These are phyloP conservation scores for Tachysurus vachellii DNA, from an alignment of 2,113 vertebrate species.

Conservation along the genomic window DNA sequence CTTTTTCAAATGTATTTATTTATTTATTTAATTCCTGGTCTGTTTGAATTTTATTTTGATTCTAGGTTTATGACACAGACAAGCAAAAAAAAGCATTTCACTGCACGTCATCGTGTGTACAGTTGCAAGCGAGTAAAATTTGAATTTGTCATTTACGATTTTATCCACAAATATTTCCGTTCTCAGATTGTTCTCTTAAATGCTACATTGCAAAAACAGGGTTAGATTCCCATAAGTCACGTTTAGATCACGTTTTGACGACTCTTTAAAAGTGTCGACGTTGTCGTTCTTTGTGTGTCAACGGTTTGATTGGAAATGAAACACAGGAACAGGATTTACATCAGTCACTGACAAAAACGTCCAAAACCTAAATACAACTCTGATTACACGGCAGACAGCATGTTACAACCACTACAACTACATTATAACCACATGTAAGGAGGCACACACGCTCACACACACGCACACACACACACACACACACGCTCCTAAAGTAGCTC, in stretches of 20 bases:
- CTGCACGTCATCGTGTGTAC: no score
- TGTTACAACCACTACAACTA: background rate
- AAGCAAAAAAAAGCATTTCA: no score
- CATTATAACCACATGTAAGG: constrained; percentile 11
- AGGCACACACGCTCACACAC: background rate
- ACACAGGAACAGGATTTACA: constrained; percentile 5
- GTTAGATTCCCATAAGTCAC: background rate
- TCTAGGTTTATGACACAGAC: no score
- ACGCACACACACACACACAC: background rate
- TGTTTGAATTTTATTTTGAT: no score
- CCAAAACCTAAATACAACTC: background rate
- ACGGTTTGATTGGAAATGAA: background rate
- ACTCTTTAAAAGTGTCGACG: background rate
- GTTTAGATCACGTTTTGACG: background rate
- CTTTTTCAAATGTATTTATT: no score
- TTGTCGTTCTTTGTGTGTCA: background rate
- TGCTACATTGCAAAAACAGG: background rate
- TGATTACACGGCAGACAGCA: constrained; percentile 12
- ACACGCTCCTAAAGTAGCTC: constrained; percentile 2
- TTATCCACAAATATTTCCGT: no score
- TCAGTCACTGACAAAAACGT: background rate
- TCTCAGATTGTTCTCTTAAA: background rate
- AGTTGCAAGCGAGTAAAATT: no score
- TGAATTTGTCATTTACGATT: no score
- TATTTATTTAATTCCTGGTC: no score